These are phyloP conservation scores for Perognathus longimembris DNA, from an alignment of 2,113 vertebrate species.

Conservation along the genomic window DNA sequence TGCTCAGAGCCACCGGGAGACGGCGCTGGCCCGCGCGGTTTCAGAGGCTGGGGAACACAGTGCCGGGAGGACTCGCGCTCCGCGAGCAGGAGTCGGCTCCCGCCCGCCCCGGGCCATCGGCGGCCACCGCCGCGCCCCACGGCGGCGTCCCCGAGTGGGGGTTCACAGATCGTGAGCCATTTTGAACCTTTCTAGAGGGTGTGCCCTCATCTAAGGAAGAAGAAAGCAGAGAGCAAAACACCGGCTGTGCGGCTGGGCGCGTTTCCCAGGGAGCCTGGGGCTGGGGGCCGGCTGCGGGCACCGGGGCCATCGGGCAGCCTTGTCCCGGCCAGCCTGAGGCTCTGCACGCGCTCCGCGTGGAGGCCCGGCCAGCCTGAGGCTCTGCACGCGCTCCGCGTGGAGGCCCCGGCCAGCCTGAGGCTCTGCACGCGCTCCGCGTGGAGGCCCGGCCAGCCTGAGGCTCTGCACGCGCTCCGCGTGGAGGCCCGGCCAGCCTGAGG, in stretches of 20 bases:
- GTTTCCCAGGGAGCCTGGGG: no score
- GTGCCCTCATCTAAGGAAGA: no score
- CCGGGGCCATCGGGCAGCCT: no score
- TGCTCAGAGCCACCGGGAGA: neutral
- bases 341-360: no score
- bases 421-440: no score
- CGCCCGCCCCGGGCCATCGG: accelerated
- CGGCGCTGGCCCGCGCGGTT: neutral
- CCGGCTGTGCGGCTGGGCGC: no score
- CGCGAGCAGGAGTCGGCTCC: neutral
- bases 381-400: no score
- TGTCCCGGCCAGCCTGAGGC: neutral
- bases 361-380: neutral
- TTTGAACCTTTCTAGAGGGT: no score
- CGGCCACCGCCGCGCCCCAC: accelerated
- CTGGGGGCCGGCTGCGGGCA: neutral
- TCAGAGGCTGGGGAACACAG: no score
- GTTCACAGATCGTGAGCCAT: accelerated
- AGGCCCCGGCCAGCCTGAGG: neutral
- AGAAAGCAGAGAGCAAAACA: neutral
- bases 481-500: neutral
- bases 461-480: no score
- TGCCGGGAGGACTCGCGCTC: no score
- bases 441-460: neutral
- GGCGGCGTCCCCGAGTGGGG: accelerated